These are phyloP conservation scores for Centropus bengalensis DNA, from an alignment of 2,113 vertebrate genomes.

Conservation along the genomic window DNA sequence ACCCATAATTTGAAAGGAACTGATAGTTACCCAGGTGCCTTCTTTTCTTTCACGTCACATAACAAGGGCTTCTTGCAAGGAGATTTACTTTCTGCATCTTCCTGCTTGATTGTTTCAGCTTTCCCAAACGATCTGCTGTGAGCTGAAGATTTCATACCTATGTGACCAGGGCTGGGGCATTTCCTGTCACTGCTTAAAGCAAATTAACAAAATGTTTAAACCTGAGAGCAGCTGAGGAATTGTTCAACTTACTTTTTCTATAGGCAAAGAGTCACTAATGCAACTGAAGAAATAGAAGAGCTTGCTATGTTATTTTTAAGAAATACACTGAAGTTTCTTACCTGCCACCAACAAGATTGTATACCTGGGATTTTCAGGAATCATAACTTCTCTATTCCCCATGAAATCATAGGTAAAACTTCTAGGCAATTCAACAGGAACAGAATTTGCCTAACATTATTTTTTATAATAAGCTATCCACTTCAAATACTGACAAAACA, in stretches of 20 bases:
- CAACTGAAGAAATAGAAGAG: background rate
- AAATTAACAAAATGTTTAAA: background rate
- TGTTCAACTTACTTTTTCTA: background rate
- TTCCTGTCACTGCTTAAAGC: constrained; percentile 56
- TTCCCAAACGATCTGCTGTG: constrained; percentile 36
- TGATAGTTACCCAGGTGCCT: constrained; percentile 51
- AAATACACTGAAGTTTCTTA: background rate
- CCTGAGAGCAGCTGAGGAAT: background rate
- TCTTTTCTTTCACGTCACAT: constrained; percentile 72
- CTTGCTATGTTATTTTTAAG: background rate
- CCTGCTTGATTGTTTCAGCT: constrained; percentile 49
- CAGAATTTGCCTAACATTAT: background rate
- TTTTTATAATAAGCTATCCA: background rate
- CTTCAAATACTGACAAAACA: background rate
- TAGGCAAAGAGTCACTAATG: background rate
- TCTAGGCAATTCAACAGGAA: background rate
- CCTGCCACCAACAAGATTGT: background rate
- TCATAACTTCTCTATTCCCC: background rate
- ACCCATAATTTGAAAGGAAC: background rate
- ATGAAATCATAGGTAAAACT: background rate
- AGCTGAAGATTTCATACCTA: constrained; percentile 25
- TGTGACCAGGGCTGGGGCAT: constrained; percentile 39
- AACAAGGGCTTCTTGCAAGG: constrained; percentile 69
- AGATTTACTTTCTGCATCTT: constrained; percentile 60
- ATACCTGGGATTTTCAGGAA: background rate